phyloP scores from a whole-genome alignment of 2,113 vertebrate species.

The Gymnarchus niloticus region DNA sequence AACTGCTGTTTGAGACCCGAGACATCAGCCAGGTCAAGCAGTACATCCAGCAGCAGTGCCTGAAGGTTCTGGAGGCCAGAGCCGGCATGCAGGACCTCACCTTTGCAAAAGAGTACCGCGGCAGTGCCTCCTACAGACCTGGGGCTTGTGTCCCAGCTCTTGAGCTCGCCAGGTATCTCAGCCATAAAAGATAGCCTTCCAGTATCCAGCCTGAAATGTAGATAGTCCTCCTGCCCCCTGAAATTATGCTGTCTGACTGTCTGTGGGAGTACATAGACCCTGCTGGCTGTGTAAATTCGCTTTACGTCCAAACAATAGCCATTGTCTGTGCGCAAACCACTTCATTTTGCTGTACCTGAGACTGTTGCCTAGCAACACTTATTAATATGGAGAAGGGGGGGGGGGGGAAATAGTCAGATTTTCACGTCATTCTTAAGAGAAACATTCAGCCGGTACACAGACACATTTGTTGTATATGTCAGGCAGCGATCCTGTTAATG shows the following conservation, averaged over 20 bases:
- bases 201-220: not conserved
- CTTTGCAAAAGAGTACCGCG: slow-evolving; percentile 95
- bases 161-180: slow-evolving; percentile 85
- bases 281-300: slow-evolving; percentile 37
- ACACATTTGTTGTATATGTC: not conserved
- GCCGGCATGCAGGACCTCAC: slow-evolving; percentile 95
- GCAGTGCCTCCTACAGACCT: slow-evolving; percentile 79
- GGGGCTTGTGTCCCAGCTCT: slow-evolving; percentile 90
- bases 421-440: slow-evolving; percentile 24
- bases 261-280: not conserved
- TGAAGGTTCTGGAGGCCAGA: slow-evolving; percentile 85
- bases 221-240: not conserved
- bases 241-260: not conserved
- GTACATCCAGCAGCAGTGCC: slow-evolving; percentile 87
- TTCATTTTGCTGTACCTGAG: slow-evolving; percentile 41
- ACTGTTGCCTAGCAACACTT: slow-evolving; percentile 50
- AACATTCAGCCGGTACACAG: not conserved
- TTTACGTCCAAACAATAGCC: slow-evolving; percentile 37
- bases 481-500: not conserved
- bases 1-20: slow-evolving; percentile 94
- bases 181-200: not conserved
- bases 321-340: slow-evolving; percentile 44
- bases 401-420: slow-evolving; percentile 28
- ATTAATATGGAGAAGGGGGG: slow-evolving; percentile 35
- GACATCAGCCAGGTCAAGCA: slow-evolving; percentile 96